Evolutionary conservation across 2,797 vertebrate species (phyloP).

Genomic region (Muscicapa comitata): DNA sequence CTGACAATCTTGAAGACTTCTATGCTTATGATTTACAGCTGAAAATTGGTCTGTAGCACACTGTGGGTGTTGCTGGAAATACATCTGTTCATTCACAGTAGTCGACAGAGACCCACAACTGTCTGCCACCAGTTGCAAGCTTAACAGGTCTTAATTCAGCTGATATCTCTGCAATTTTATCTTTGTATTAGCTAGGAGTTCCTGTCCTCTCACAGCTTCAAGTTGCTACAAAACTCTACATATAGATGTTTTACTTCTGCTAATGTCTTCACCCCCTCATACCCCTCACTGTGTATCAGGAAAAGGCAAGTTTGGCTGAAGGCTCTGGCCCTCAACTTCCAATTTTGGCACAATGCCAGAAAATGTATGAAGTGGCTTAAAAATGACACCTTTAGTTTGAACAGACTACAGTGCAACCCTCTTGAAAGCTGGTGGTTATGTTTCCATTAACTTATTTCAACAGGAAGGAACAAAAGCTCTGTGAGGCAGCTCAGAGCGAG

Average conservation of each 20-base stretch:
- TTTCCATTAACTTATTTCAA: neutral
- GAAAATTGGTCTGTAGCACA: neutral
- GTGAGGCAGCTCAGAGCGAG: neutral
- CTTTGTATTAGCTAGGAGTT: neutral
- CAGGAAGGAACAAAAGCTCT: neutral
- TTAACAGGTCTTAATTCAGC: neutral
- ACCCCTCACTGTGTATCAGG: neutral
- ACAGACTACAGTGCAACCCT: neutral
- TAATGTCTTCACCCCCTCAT: rapidly evolving
- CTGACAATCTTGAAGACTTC: neutral
- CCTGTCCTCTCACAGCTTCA: neutral
- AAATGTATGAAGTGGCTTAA: neutral
- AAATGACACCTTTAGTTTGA: neutral
- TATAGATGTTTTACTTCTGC: neutral
- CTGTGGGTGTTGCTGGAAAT: neutral
- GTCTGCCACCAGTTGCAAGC: neutral
- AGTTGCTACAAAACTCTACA: neutral
- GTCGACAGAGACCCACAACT: neutral
- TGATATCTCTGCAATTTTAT: neutral
- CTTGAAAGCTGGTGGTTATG: neutral
- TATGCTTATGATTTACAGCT: neutral
- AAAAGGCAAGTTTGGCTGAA: neutral
- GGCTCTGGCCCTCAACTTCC: neutral
- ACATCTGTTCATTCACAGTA: neutral
- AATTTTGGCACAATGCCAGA: neutral